Evolutionary conservation across 2,113 vertebrate genomes (phyloP), one percentile per base, ranked within the genome.

Genomic region (Corythoichthys intestinalis): DNA sequence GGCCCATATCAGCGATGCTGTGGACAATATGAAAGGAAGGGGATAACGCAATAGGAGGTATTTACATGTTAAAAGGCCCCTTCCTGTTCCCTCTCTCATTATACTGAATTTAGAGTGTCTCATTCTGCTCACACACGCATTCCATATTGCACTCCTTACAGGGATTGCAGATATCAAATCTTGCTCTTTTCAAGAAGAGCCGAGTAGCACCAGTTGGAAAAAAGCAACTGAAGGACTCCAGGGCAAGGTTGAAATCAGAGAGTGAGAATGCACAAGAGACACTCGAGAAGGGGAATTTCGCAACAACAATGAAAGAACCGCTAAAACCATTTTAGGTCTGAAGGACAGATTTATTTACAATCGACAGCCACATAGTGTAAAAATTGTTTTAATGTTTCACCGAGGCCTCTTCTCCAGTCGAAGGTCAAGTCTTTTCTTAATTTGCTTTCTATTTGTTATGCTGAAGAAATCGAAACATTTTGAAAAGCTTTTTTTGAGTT

Each of bases 41-140:
- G 78, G 79, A 84, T 82, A 73, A 84, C 81, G 71, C 49, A 65
- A 57, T 28, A 56, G 76, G 74, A 78, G 71, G 70, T 73, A 88
- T 88, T 87, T 83, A 75, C 80, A 82, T 85, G 78, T 83, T 67
- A 68, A 87, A 44, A 84, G 80, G 63, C 81, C 37, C 71, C 37
- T 67, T 66, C 65, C 77, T 69, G 66, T 39, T 66, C 41, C 4
- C 66, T 65, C 50, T 62, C 44, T 28, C 38, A 65, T 77, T 67
- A 62, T 54, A 41, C 65, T 56, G 60, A 82, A 73, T 73, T 73
- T 63, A 15, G 50, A 81, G 80, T 70, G 73, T 61, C 65, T 77
- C 50, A 41, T 50, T 57, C 11, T 41, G 35, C 39, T 48, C 17
- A 70, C 54, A 67, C 54, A 14, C 47, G 59, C 53, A 41, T 53